Base-by-base conservation (phyloP, 1,140 invertebrate genomes). In the Diachasmimorpha longicaudata region DNA sequence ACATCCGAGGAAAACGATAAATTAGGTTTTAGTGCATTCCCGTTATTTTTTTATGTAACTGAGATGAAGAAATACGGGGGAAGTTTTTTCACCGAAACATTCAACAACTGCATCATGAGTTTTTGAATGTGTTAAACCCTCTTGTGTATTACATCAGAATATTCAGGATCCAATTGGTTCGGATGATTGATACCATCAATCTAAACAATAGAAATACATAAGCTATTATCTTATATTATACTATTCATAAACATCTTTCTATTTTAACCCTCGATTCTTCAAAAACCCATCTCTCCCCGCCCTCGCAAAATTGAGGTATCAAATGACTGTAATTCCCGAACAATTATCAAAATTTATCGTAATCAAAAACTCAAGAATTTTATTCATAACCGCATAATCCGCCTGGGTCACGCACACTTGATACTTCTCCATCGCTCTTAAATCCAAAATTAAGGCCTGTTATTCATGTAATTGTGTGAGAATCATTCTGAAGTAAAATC, bases 391-490 rank as follows among this genome's bases (percentile, higher is more conserved):
- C 14, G 14, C 23, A 66, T 66, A 66, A 66, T 66, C 14, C 25
- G 11, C 14, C 21, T 14, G 21, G 58, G 58, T 66, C 58, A 66
- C 58, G 58, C 58, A 58, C 19, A 21, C 52, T 14, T 66, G 21
- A 14, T 66, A 31, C 25, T 66, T 31, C 39, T 66, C 39, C 44
- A 25, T 44, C 36, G 58, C 14, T 66, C 21, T 68, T 68, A 67
- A 74, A 68, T 44, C 42, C 25, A 46, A 63, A 74, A 74, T 74
- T 74, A 74, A 16, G 44, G 72, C 72, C 72, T 67, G 37, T 44
- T 63, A 42, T 19, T 55, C 55, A 21, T 74, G 44, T 68, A 25
- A 74, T 63, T 74, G 37, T 68, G 42, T 74, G 63, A 74, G 72
- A 68, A 68, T 42, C 36, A 63, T 63, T 31, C 37, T 68, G 52